Conservation (phyloP, 2,888 invertebrate species). For the Nemotelus nigrinus region DNA sequence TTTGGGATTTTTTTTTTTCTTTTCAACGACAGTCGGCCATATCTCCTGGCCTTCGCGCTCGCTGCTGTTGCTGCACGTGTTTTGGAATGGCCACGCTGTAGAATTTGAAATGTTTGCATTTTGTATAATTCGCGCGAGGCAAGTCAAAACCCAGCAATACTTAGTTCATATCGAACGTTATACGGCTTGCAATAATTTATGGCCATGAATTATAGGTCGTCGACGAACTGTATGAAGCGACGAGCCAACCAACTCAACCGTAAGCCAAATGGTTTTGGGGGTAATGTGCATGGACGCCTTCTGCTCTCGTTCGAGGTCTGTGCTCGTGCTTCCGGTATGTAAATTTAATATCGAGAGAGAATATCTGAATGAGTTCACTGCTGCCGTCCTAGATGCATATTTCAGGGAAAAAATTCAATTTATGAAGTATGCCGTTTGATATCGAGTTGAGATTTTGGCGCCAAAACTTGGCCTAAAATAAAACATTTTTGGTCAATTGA, state of each 20-base stretch:
- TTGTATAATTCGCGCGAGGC: no score
- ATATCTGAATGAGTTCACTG: slow-evolving; percentile 21
- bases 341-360: slow-evolving; percentile 13
- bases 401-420: not conserved
- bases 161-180: no score
- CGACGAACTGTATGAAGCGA: not conserved
- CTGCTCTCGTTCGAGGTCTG: not conserved
- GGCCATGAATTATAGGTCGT: slow-evolving; percentile 34
- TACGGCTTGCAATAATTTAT: slow-evolving; percentile 14
- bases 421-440: no score
- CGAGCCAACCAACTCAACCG: not conserved
- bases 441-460: no score
- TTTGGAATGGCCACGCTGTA: no score
- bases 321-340: slow-evolving; percentile 20
- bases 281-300: not conserved
- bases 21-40: no score
- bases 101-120: no score
- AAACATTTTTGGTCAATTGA: not conserved
- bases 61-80: no score
- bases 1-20: no score
- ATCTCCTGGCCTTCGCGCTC: no score
- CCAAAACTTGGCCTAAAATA: no score
- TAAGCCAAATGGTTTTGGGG: not conserved
- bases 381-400: slow-evolving; percentile 24
- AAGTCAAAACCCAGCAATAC: no score